Percentiles rank a stretch among this genome's conserved stretches.
Evolutionary conservation across 1,140 invertebrate genomes (phyloP).

Genomic region (Sarcophaga peregrina): DNA sequence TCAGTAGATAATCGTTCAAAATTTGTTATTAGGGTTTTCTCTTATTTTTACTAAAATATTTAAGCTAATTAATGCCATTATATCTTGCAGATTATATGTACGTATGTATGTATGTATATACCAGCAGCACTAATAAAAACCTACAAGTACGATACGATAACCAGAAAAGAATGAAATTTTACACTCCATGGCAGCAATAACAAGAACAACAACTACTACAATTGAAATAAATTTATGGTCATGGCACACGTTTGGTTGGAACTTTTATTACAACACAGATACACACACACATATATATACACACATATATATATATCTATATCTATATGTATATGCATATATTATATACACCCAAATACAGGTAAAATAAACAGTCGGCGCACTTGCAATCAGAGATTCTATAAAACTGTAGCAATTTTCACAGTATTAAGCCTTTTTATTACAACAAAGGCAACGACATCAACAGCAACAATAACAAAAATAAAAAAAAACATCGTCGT

Average conservation of each 20-base stretch:
- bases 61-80: constrained; percentile 10
- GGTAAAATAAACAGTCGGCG: not conserved
- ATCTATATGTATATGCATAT: too few species aligned
- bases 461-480: too few species aligned
- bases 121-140: too few species aligned
- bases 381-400: not conserved
- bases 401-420: constrained; percentile 22
- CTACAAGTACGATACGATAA: not conserved
- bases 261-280: not conserved
- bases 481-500: too few species aligned
- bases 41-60: not conserved
- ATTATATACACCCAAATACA: not conserved
- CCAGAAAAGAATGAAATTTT: not conserved
- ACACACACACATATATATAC: not conserved
- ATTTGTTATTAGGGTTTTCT: not conserved
- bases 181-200: not conserved
- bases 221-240: not conserved
- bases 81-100: constrained; percentile 4
- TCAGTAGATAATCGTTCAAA: not conserved
- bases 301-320: too few species aligned
- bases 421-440: not conserved
- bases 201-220: not conserved
- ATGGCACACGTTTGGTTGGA: constrained; percentile 4
- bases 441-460: not conserved
- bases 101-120: not conserved